Evolutionary conservation across 2,113 vertebrate genomes (phyloP), one percentile per base, ranked within the genome.

Genomic region (Egretta garzetta): DNA sequence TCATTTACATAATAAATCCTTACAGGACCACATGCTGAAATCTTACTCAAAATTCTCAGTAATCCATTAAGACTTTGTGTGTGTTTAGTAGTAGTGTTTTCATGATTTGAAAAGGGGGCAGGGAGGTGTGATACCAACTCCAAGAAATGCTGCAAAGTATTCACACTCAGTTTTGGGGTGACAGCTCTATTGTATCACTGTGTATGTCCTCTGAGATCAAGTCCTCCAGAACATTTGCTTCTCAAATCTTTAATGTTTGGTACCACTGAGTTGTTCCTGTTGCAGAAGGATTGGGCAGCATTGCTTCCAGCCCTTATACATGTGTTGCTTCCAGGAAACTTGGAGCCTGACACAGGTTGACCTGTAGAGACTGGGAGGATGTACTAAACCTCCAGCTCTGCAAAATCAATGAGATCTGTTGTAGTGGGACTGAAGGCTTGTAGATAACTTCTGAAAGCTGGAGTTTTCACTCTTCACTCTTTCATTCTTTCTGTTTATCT

Each of bases 1-100:
- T 79, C 24, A 89, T 94, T 95, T 96, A 59, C 70, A 80, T 82
- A 87, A 94, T 45, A 95, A 96, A 64, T 87, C 58, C 62, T 70
- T n/a, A 21, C 27, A 81, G 56, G 73, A 75, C 20, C 53, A 64
- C 64, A 73, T 30, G 49, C 76, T 75, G 73, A 91, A 89, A 59
- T 79, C 64, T 64, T 81, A 53, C 64, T 37, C 53, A 72, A 92
- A 92, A 91, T 71, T 76, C 43, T 79, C 66, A 53, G 37, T 77
- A 75, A 64, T 63, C 62, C 56, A 28, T 72, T 49, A 89, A 67
- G 93, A 86, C n/a, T 81, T 79, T 22, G 10, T 1, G 1, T 60
- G 60, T 68, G 68, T 72, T 88, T 88, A 81, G 24, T 9, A 63
- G n/a, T 8, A 33, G 16, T 18, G 6, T 66, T 91, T 67, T 72